phyloP scores from a whole-genome alignment of 2,888 invertebrate genomes.

The Eristalis tenax region DNA sequence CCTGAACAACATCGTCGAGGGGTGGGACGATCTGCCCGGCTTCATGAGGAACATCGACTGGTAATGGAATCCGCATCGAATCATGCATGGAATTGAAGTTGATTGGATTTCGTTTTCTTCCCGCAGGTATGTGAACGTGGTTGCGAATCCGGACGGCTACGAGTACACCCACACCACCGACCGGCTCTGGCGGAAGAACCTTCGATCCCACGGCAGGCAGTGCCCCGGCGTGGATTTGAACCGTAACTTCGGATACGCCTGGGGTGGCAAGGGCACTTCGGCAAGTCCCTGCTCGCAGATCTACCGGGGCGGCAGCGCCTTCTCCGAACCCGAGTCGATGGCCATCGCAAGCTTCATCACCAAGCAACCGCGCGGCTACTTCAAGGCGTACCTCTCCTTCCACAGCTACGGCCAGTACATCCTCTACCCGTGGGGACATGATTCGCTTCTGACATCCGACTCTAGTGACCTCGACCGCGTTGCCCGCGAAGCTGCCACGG shows the following conservation, averaged over 20 bases:
- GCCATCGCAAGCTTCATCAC: conserved; percentile 84
- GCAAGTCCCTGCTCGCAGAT: conserved; percentile 91
- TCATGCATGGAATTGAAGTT: conserved; percentile 6
- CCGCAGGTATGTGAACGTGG: conserved; percentile 86
- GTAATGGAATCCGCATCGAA: conserved; percentile 79
- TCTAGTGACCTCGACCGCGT: conserved; percentile 86
- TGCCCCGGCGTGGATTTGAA: conserved; percentile 92
- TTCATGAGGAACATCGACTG: conserved; percentile 91
- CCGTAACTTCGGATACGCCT: conserved; percentile 93
- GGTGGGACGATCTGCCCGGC: conserved; percentile 85
- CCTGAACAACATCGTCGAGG: conserved; percentile 87
- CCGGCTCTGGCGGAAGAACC: conserved; percentile 92
- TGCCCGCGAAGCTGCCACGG: conserved; percentile 87
- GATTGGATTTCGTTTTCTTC: conserved; percentile 32
- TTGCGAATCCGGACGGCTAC: conserved; percentile 93
- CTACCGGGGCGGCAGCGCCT: conserved; percentile 89
- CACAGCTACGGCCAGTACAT: conserved; percentile 94
- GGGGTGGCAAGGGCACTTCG: conserved; percentile 93
- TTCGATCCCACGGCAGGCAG: conserved; percentile 82
- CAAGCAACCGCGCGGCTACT: conserved; percentile 82
- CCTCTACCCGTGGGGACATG: conserved; percentile 93
- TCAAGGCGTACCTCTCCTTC: conserved; percentile 89
- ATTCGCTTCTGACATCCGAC: conserved; percentile 87
- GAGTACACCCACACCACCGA: conserved; percentile 91
- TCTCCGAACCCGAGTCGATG: conserved; percentile 93